Percentiles rank a stretch among this genome's conserved stretches.
These are phyloP conservation scores for Agrotis clavis DNA, from an alignment of 2,888 invertebrate species.

Conservation along the genomic window DNA sequence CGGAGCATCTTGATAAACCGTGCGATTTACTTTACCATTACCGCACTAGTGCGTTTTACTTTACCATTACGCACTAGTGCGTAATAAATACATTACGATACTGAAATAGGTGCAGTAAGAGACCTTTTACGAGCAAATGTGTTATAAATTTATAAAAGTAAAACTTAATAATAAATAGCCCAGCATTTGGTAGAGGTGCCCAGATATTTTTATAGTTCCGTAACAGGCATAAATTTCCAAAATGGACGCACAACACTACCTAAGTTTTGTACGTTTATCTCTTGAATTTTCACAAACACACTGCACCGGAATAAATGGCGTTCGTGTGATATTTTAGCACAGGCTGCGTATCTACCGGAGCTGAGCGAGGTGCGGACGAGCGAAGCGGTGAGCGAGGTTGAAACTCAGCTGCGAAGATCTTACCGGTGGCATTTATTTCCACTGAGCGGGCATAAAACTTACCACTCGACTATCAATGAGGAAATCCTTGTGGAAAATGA, in stretches of 20 bases:
- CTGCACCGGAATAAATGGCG: constrained; percentile 70
- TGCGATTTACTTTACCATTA: no score
- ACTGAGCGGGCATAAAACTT: no score
- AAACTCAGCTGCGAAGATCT: background rate
- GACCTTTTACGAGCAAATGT: no score
- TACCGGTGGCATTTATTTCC: no score
- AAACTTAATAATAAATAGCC: constrained; percentile 62
- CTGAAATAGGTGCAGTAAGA: no score
- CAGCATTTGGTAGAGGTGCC: constrained; percentile 38
- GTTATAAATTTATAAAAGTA: constrained; percentile 47
- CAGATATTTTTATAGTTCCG: constrained; percentile 57
- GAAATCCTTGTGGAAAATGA: background rate
- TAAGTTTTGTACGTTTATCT: constrained; percentile 66
- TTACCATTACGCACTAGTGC: no score
- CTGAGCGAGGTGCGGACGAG: background rate
- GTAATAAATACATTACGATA: no score
- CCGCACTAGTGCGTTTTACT: no score
- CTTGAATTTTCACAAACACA: constrained; percentile 72
- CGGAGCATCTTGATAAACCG: no score
- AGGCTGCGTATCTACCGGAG: background rate
- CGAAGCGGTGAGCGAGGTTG: background rate
- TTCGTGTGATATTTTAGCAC: constrained; percentile 48
- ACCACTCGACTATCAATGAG: background rate
- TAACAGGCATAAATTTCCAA: constrained; percentile 66
- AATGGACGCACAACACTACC: constrained; percentile 64